Percentiles rank a stretch among this genome's conserved stretches.
Conservation (phyloP, 2,113 vertebrate genomes). For the Sinocyclocheilus anshuiensis region DNA sequence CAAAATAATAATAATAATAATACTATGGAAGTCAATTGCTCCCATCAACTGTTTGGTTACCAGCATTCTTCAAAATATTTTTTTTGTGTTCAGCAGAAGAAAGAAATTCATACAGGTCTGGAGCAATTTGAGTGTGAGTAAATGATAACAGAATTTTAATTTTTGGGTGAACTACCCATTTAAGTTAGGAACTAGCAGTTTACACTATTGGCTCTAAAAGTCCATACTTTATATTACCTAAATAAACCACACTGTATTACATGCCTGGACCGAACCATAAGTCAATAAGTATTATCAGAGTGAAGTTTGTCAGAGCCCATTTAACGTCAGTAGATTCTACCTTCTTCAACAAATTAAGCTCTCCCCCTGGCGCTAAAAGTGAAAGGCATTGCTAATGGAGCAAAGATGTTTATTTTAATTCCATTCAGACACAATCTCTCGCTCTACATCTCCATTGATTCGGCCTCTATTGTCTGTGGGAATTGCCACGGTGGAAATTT, state of each 20-base stretch:
- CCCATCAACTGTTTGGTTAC: too few relatives aligned
- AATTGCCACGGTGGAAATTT: slow-evolving; percentile 33
- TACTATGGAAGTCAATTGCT: not conserved
- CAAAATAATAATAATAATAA: not conserved
- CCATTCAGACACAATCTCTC: slow-evolving; percentile 44
- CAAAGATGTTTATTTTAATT: slow-evolving; percentile 54
- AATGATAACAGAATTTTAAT: too few relatives aligned
- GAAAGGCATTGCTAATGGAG: slow-evolving; percentile 51
- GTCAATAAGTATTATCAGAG: slow-evolving; percentile 32
- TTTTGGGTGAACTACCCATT: not conserved
- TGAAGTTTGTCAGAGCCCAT: slow-evolving; percentile 36
- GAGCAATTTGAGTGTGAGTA: too few relatives aligned
- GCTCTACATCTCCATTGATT: slow-evolving; percentile 48
- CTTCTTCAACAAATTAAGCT: slow-evolving; percentile 16
- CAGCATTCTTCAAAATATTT: too few relatives aligned
- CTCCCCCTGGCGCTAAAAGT: slow-evolving; percentile 33
- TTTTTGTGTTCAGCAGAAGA: too few relatives aligned
- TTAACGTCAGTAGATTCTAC: slow-evolving; percentile 36
- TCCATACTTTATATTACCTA: not conserved
- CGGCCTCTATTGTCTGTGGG: slow-evolving; percentile 41
- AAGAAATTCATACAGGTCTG: not conserved
- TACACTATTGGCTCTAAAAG: not conserved
- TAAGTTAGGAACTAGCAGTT: not conserved
- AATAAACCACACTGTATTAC: slow-evolving; percentile 1
- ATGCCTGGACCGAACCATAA: not conserved